These are phyloP conservation scores for Achatina immaculata DNA, from an alignment of 1,140 invertebrate genomes.

Conservation along the genomic window DNA sequence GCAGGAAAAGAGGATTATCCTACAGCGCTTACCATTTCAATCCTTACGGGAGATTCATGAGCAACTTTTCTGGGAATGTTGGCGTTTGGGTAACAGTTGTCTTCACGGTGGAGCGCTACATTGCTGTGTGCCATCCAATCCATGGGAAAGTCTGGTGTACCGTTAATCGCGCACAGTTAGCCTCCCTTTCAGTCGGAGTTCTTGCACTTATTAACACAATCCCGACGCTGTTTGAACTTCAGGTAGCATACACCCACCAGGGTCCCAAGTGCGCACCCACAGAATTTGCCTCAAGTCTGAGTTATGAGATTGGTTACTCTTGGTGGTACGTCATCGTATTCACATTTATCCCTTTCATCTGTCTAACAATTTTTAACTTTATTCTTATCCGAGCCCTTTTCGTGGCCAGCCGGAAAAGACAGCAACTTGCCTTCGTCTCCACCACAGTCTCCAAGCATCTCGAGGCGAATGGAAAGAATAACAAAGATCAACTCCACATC, in stretches of 20 bases:
- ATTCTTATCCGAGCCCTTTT: slow-evolving; percentile 79
- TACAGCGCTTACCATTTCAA: slow-evolving; percentile 64
- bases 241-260: slow-evolving; percentile 56
- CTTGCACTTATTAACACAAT: slow-evolving; percentile 54
- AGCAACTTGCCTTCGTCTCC: slow-evolving; percentile 72
- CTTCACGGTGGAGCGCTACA: slow-evolving; percentile 84
- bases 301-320: slow-evolving; percentile 77
- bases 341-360: slow-evolving; percentile 77
- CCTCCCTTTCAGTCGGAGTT: slow-evolving; percentile 44
- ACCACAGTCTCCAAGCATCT: background rate
- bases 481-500: background rate
- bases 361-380: slow-evolving; percentile 80
- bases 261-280: slow-evolving; percentile 52
- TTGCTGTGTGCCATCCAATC: slow-evolving; percentile 83
- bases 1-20: slow-evolving; percentile 44
- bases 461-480: background rate
- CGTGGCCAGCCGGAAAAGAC: slow-evolving; percentile 73
- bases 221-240: slow-evolving; percentile 59
- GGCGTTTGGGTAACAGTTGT: slow-evolving; percentile 83
- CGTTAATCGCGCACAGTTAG: slow-evolving; percentile 68
- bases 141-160: slow-evolving; percentile 81
- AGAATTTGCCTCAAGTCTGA: slow-evolving; percentile 67
- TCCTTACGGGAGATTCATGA: slow-evolving; percentile 76
- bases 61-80: slow-evolving; percentile 79
- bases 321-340: slow-evolving; percentile 78